Percentiles rank a stretch among this genome's conserved stretches.
Conservation (phyloP, 2,888 invertebrate genomes). For the Pyrochroa serraticornis region DNA sequence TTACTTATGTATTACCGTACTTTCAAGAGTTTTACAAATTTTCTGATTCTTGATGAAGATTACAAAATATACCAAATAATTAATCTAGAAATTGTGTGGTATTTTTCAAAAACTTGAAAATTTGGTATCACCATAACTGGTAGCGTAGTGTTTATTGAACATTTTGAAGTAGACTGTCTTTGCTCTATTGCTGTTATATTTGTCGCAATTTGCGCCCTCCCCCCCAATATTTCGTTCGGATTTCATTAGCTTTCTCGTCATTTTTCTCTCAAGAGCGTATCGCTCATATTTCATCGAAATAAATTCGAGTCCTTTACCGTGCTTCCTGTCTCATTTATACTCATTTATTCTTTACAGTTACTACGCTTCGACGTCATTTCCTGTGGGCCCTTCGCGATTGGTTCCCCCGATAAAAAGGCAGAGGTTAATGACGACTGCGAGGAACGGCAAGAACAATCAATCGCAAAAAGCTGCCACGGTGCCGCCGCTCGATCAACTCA, state of each 20-base stretch:
- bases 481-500: conserved; percentile 64
- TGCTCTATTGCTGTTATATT: conserved; percentile 9
- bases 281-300: conserved; percentile 31
- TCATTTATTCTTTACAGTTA: conserved; percentile 61
- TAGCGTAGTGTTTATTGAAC: too few relatives aligned
- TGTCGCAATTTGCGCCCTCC: conserved; percentile 10
- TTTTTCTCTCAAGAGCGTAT: conserved; percentile 15
- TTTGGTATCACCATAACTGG: too few relatives aligned
- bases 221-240: conserved; percentile 24
- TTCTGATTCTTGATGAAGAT: too few relatives aligned
- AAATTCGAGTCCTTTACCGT: conserved; percentile 21
- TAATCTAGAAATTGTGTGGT: too few relatives aligned
- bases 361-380: conserved; percentile 65
- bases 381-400: conserved; percentile 62
- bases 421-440: conserved; percentile 62
- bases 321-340: conserved; percentile 28
- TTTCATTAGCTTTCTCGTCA: conserved; percentile 26
- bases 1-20: too few relatives aligned
- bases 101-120: too few relatives aligned
- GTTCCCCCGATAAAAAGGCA: conserved; percentile 68
- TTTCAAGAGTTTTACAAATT: too few relatives aligned
- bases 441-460: conserved; percentile 56
- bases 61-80: too few relatives aligned
- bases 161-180: too few relatives aligned
- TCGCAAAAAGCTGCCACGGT: conserved; percentile 55